Evolutionary conservation across 2,888 invertebrate genomes (phyloP), one percentile per base, ranked within the genome.

Genomic region (Cloeon dipterum): DNA sequence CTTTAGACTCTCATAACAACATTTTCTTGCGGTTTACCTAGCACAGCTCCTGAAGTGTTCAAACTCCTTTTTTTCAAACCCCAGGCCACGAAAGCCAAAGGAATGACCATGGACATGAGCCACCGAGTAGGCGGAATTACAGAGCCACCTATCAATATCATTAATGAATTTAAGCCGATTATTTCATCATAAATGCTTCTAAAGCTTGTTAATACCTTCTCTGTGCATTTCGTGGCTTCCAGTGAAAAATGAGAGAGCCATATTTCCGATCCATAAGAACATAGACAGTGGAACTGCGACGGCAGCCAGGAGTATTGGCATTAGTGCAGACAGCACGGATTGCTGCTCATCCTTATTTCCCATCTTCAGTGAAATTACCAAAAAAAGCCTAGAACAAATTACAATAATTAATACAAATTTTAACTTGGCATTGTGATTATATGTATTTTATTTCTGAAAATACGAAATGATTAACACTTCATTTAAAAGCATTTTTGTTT

Each of bases 241-340:
- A 43, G 61, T 60, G 20, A 72, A 55, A 47, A 65, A 66, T 1
- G 69, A 65, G 50, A 74, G 70, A n/a, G 71, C 58, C 44, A 76
- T 57, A 54, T 77, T 77, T 17, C 69, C 63, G 43, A 70, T 63
- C 78, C 78, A 79, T 59, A 79, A 65, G 18, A 74, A 64, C 61
- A 78, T 68, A 1, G 79, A 76, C n/a, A 77, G 46, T 5, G 78
- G 78, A 48, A 79, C 70, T 3, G 76, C 66, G 41, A 76, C 56
- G 4, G 73, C 68, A 48, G 70, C 70, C 21, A 74, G 52, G 3
- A 76, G 48, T 26, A 77, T 61, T 39, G 72, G 70, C 35, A 35
- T 35, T 3, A n/a, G 23, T 16, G 20, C 14, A 18, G 34, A 8
- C n/a, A 18, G 19, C 8, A 11, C 19, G 10, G 34, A 19, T 34